Percentiles rank a stretch among this genome's conserved stretches.
Evolutionary conservation across 2,888 invertebrate genomes (phyloP).

Genomic region (Xanthia icteritia): DNA sequence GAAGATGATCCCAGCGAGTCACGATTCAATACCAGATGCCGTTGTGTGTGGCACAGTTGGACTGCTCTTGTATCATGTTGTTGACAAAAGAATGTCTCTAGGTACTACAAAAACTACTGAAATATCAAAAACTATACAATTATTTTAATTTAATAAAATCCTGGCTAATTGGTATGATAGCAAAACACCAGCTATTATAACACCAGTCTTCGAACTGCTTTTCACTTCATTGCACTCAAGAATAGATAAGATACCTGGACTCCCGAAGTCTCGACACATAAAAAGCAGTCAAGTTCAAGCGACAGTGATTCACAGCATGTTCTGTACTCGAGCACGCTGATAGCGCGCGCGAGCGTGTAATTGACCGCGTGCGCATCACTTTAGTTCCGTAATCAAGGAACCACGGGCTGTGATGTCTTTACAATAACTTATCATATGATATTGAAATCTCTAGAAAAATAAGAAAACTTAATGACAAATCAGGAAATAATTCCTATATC

Average conservation of each 20-base stretch:
- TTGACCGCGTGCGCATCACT: conserved; percentile 55
- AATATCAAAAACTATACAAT: not conserved
- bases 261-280: not conserved
- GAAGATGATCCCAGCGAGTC: conserved; percentile 32
- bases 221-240: not conserved
- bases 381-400: conserved; percentile 49
- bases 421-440: not conserved
- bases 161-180: not conserved
- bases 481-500: not conserved
- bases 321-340: conserved; percentile 1
- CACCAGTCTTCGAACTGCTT: not conserved
- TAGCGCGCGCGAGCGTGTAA: conserved; percentile 38
- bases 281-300: conserved; percentile 17
- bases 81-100: conserved; percentile 1
- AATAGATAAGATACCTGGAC: not conserved
- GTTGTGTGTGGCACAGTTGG: conserved; percentile 13
- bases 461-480: not conserved
- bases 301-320: conserved; percentile 16
- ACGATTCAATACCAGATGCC: conserved; percentile 37
- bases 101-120: not conserved
- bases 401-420: conserved; percentile 20
- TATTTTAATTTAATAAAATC: not conserved
- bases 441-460: not conserved
- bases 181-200: not conserved
- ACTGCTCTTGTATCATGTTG: conserved; percentile 4